phyloP scores from a whole-genome alignment of 2,113 vertebrate species.

The Cisticola juncidis region DNA sequence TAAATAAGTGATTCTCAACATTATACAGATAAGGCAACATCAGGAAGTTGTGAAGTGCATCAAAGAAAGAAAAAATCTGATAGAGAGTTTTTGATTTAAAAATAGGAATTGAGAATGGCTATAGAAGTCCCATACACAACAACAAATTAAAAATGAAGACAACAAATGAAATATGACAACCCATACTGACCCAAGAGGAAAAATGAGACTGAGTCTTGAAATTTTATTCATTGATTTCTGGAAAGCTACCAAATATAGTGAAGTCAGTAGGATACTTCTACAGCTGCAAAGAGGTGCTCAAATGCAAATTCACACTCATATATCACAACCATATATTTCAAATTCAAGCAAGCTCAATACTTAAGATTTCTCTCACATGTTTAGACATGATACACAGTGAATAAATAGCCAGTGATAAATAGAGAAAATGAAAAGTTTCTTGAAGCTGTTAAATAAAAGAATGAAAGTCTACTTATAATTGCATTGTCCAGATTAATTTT shows the following conservation, averaged over 20 bases:
- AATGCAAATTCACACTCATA: not conserved
- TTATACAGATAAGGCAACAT: not conserved
- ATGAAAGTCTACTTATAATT: not conserved
- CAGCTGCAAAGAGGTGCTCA: not conserved
- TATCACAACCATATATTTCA: not conserved
- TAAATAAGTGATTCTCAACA: not conserved
- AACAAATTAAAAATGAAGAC: not conserved
- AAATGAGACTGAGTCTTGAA: not conserved
- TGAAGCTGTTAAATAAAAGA: not conserved
- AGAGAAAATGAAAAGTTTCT: not conserved
- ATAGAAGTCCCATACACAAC: not conserved
- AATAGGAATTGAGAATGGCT: not conserved
- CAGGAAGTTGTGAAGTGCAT: not conserved
- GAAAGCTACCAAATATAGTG: not conserved
- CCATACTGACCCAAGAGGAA: not conserved
- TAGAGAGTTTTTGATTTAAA: not conserved
- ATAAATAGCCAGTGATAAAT: not conserved
- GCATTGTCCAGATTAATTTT: not conserved
- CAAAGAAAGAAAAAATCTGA: not conserved
- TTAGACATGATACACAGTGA: not conserved
- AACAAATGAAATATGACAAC: not conserved
- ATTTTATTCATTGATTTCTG: conserved; percentile 6
- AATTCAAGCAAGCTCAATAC: not conserved
- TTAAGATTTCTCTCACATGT: not conserved
- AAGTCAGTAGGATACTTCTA: not conserved